Evolutionary conservation across 1,140 invertebrate species (phyloP).

Genomic region (Brachionus asplanchnoidis): DNA sequence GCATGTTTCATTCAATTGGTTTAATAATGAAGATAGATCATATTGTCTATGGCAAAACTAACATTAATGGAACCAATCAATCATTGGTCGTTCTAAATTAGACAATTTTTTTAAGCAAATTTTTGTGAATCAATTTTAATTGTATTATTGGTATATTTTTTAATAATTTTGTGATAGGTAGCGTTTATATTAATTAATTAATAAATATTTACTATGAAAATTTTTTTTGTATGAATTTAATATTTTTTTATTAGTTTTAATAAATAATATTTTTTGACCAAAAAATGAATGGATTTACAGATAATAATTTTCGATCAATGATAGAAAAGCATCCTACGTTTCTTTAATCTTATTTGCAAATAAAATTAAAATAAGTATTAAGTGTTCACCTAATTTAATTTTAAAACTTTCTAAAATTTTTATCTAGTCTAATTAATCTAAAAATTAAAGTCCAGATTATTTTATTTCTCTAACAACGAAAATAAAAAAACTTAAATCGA

Average conservation of each 20-base stretch:
- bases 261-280: too few relatives aligned
- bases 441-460: too few relatives aligned
- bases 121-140: background rate
- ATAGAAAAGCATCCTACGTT: too few relatives aligned
- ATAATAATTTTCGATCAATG: too few relatives aligned
- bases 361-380: too few relatives aligned
- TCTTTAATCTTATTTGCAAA: too few relatives aligned
- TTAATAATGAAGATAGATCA: constrained; percentile 41
- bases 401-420: too few relatives aligned
- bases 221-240: background rate
- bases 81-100: constrained; percentile 26
- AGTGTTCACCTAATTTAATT: too few relatives aligned
- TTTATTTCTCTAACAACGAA: too few relatives aligned
- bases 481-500: too few relatives aligned
- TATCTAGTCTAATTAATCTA: too few relatives aligned
- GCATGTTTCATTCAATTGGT: constrained; percentile 27
- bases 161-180: background rate
- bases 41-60: constrained; percentile 9
- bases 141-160: background rate
- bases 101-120: background rate
- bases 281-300: too few relatives aligned
- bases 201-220: background rate
- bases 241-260: background rate
- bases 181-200: background rate
- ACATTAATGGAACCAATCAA: background rate